Percentiles rank a stretch among this genome's conserved stretches.
phyloP scores from a whole-genome alignment of 2,113 vertebrate species.

The human (Homo sapiens) region GRCh38 chr20:5659501-5660000 shows the following conservation, averaged over 20 bases:
- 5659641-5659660: neutral
- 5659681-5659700: neutral
- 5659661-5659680: neutral
- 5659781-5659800: neutral
- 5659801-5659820: neutral
- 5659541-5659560: conserved; percentile 52
- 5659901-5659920: too few species aligned
- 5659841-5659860: neutral
- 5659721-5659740: neutral
- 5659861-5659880: neutral
- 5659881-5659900: neutral
- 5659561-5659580: neutral
- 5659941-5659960: neutral
- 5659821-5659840: neutral
- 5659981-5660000: neutral
- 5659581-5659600: neutral
- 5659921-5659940: neutral
- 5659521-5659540: conserved; percentile 23
- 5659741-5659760: neutral
- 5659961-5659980: neutral
- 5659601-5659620: neutral
- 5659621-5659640: neutral
- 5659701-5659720: neutral
- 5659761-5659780: neutral
- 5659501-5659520: conserved; percentile 53